Conservation (phyloP, 2,113 vertebrate species). For the Gavialis gangeticus region DNA sequence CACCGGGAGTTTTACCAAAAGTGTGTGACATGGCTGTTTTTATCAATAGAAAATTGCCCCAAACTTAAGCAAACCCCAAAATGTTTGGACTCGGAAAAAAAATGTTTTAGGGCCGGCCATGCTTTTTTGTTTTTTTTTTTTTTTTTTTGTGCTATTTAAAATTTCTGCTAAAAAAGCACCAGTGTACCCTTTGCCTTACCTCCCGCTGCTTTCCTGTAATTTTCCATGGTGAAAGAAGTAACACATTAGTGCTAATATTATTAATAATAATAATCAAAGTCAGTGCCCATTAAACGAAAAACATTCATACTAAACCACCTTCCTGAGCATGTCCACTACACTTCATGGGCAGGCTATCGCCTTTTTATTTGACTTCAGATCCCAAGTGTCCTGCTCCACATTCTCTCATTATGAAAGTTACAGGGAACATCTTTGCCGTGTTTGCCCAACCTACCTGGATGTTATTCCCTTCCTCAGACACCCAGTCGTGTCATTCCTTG, state of each 20-base stretch:
- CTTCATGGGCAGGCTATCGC: background rate
- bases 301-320: background rate
- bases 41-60: no score
- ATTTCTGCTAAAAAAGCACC: no score
- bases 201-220: background rate
- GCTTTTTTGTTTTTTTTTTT: background rate
- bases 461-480: background rate
- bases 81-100: no score
- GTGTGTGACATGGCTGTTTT: no score
- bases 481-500: background rate
- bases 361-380: background rate
- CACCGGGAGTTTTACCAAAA: background rate
- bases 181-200: no score
- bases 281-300: background rate
- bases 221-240: background rate
- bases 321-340: background rate
- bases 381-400: background rate
- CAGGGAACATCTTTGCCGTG: background rate
- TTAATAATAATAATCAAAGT: background rate
- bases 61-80: no score
- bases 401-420: slow-evolving; percentile 23
- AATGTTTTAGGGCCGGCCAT: no score
- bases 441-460: background rate
- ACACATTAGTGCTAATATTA: background rate
- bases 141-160: no score